A percentile compares a stretch with the other conserved stretches of the same genome.
phyloP scores from a whole-genome alignment of 1,140 invertebrate genomes.

The Drosophila parvula region DNA sequence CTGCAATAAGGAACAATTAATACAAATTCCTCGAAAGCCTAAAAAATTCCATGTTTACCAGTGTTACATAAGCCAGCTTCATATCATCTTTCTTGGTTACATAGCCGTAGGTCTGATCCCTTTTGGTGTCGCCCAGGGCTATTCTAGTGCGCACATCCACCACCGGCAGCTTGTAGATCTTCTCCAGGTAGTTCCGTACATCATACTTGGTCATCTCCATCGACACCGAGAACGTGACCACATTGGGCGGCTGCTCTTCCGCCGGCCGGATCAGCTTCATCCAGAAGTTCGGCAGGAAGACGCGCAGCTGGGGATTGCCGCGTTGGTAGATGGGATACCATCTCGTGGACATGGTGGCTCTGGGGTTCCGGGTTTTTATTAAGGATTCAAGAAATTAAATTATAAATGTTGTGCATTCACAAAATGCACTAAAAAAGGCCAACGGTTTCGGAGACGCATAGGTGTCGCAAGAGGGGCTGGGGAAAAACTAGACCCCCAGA shows the following conservation, averaged over 20 bases:
- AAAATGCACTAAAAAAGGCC: constrained; percentile 33
- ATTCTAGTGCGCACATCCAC: constrained; percentile 90
- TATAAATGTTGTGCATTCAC: constrained; percentile 12
- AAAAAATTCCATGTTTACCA: constrained; percentile 86
- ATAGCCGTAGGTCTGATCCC: constrained; percentile 85
- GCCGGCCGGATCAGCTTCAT: constrained; percentile 92
- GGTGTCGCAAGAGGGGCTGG: not conserved
- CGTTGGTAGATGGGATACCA: constrained; percentile 94
- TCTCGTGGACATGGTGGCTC: constrained; percentile 73
- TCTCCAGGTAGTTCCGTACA: constrained; percentile 96
- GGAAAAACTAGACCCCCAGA: not conserved
- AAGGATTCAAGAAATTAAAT: constrained; percentile 27
- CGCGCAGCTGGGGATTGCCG: constrained; percentile 94
- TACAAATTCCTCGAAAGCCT: not conserved
- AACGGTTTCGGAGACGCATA: not conserved
- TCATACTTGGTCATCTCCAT: constrained; percentile 95
- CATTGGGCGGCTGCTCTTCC: constrained; percentile 88
- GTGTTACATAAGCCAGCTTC: constrained; percentile 91
- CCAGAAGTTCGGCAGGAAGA: constrained; percentile 97
- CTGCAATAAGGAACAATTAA: constrained; percentile 71
- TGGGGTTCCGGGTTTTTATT: constrained; percentile 23
- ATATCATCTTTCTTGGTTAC: constrained; percentile 93
- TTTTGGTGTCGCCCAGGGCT: constrained; percentile 86
- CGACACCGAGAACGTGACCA: constrained; percentile 93
- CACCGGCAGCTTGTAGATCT: constrained; percentile 95